Conservation (phyloP, 2,888 invertebrate species). For the Chesias legatella region DNA sequence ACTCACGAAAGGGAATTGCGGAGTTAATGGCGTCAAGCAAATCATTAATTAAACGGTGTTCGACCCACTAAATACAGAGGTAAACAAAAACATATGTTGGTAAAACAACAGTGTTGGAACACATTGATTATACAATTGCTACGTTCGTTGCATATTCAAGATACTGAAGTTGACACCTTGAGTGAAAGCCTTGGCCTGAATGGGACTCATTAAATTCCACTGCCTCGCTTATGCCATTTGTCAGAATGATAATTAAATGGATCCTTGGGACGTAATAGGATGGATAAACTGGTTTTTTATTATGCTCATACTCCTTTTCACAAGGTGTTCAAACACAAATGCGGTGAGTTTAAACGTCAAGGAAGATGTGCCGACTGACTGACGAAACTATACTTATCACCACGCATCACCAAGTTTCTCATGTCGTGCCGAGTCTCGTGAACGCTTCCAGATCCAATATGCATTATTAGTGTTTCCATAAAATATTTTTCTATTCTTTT, state of each 20-base stretch:
- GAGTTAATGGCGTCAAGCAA: slow-evolving; percentile 18
- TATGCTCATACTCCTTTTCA: slow-evolving; percentile 47
- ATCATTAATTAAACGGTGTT: slow-evolving; percentile 25
- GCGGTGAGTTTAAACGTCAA: slow-evolving; percentile 21
- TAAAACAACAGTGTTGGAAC: slow-evolving; percentile 1
- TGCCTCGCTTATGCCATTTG: slow-evolving; percentile 60
- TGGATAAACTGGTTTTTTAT: slow-evolving; percentile 50
- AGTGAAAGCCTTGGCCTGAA: slow-evolving; percentile 60
- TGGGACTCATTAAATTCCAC: slow-evolving; percentile 66
- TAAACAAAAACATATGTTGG: slow-evolving; percentile 4
- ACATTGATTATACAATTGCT: slow-evolving; percentile 19
- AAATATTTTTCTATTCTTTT: no score
- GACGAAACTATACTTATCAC: no score
- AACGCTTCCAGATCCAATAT: no score
- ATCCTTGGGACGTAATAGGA: slow-evolving; percentile 48
- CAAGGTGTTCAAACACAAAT: slow-evolving; percentile 39
- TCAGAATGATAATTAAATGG: slow-evolving; percentile 62
- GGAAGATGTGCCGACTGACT: no score
- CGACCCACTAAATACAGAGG: slow-evolving; percentile 4
- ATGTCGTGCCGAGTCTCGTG: no score
- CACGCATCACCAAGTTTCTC: no score
- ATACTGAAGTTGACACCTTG: slow-evolving; percentile 15
- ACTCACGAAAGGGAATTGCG: slow-evolving; percentile 18
- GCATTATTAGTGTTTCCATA: no score
- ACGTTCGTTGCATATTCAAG: slow-evolving; percentile 33